A percentile compares a stretch with the other conserved stretches of the same genome.
These are phyloP conservation scores for Macrophya annulata DNA, from an alignment of 2,888 invertebrate genomes.

Conservation along the genomic window DNA sequence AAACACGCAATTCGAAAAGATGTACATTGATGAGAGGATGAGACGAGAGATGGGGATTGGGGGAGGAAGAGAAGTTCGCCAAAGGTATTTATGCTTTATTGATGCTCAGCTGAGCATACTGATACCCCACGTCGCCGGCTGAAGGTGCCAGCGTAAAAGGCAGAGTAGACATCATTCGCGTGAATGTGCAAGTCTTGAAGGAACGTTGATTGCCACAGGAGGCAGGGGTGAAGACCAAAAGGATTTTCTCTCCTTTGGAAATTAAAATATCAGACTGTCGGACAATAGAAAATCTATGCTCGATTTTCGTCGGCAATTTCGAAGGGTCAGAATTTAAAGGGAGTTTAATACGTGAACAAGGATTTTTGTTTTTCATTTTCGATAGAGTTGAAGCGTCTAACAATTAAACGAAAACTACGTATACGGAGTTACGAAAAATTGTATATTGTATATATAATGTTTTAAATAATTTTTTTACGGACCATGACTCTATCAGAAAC, in stretches of 20 bases:
- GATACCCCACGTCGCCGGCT: constrained; percentile 55
- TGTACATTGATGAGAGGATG: constrained; percentile 27
- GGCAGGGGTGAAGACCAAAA: constrained; percentile 32
- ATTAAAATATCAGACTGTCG: constrained; percentile 41
- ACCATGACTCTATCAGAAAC: neutral
- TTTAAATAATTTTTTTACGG: neutral
- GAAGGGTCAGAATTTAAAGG: neutral
- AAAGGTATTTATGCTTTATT: constrained; percentile 65
- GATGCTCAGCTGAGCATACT: constrained; percentile 62
- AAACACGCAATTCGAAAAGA: constrained; percentile 41
- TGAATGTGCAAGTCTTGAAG: constrained; percentile 47
- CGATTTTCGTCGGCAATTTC: constrained; percentile 32
- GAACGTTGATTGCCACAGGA: constrained; percentile 50
- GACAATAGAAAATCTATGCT: constrained; percentile 38
- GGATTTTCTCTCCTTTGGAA: constrained; percentile 39
- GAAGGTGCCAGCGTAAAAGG: constrained; percentile 59
- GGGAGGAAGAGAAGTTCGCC: constrained; percentile 59
- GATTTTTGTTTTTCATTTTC: neutral
- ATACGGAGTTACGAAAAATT: too few relatives aligned
- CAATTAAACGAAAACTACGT: neutral
- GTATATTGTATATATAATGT: too few relatives aligned
- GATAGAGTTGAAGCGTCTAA: neutral
- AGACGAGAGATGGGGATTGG: neutral
- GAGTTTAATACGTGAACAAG: neutral
- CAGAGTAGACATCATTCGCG: constrained; percentile 56